A percentile compares a stretch with the other conserved stretches of the same genome.
Evolutionary conservation across 2,797 vertebrate genomes (phyloP).

Genomic region (Mycteria americana): DNA sequence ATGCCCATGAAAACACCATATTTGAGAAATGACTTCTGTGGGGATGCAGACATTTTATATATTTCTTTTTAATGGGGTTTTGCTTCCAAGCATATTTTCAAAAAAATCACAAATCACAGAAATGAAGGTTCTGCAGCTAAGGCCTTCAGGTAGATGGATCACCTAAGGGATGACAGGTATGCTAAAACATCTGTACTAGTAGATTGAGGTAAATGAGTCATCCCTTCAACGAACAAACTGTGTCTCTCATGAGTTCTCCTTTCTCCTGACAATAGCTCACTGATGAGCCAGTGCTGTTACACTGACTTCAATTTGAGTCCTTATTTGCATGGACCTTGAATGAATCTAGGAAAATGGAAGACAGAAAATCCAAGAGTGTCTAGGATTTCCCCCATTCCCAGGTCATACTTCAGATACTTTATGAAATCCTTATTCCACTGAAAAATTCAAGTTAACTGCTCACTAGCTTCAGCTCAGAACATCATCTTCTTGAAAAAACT

Average conservation of each 20-base stretch:
- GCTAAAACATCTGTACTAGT: background rate
- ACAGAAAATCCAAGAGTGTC: background rate
- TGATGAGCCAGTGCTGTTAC: background rate
- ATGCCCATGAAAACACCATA: background rate
- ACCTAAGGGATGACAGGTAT: background rate
- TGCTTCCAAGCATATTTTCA: background rate
- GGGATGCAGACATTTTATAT: background rate
- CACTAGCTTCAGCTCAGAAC: background rate
- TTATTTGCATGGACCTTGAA: background rate
- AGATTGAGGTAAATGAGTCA: background rate
- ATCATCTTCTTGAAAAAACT: background rate
- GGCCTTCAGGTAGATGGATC: background rate
- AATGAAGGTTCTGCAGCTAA: background rate
- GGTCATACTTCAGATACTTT: background rate
- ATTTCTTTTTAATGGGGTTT: conserved; percentile 4
- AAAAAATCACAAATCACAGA: background rate
- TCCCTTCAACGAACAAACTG: background rate
- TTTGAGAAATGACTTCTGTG: background rate
- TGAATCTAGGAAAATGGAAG: background rate
- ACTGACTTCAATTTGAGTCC: background rate
- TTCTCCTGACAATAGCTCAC: background rate
- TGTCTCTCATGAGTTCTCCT: background rate
- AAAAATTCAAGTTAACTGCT: background rate
- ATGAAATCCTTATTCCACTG: background rate
- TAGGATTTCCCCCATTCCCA: background rate